A percentile compares a stretch with the other conserved stretches of the same genome.
Evolutionary conservation across 2,113 vertebrate species (phyloP).

Genomic region (Solenodon paradoxus): DNA sequence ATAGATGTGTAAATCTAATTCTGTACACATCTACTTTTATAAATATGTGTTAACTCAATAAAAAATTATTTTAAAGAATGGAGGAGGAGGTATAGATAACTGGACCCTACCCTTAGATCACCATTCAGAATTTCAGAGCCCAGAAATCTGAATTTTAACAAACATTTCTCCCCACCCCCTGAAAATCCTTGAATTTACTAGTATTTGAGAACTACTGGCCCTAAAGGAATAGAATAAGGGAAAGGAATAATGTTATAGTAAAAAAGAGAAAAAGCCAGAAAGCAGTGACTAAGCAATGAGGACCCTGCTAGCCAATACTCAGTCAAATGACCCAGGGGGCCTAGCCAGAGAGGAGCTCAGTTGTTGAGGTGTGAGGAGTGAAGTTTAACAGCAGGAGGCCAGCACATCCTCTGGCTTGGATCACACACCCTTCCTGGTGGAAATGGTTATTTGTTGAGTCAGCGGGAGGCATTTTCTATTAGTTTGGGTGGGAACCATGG

Average conservation of each 20-base stretch:
- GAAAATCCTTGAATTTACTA: not conserved
- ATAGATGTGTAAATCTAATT: no score
- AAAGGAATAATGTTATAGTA: not conserved
- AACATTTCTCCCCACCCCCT: not conserved
- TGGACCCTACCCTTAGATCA: not conserved
- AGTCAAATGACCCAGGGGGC: not conserved
- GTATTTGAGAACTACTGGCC: not conserved
- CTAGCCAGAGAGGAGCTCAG: not conserved
- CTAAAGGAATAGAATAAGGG: not conserved
- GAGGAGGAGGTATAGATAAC: not conserved
- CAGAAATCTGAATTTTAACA: not conserved
- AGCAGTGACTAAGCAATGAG: not conserved
- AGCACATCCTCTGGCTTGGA: not conserved
- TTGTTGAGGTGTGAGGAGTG: not conserved
- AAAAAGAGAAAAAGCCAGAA: not conserved
- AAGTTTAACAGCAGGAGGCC: not conserved
- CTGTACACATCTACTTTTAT: no score
- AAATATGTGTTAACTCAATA: no score
- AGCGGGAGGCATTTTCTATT: not conserved
- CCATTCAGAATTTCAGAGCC: not conserved
- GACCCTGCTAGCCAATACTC: not conserved
- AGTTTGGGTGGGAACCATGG: not conserved
- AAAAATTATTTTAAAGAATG: no score
- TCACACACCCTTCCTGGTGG: not conserved
- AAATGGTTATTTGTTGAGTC: not conserved